Evolutionary conservation across 2,797 vertebrate species (phyloP).

Genomic region (Stomatorhinus walkeri): DNA sequence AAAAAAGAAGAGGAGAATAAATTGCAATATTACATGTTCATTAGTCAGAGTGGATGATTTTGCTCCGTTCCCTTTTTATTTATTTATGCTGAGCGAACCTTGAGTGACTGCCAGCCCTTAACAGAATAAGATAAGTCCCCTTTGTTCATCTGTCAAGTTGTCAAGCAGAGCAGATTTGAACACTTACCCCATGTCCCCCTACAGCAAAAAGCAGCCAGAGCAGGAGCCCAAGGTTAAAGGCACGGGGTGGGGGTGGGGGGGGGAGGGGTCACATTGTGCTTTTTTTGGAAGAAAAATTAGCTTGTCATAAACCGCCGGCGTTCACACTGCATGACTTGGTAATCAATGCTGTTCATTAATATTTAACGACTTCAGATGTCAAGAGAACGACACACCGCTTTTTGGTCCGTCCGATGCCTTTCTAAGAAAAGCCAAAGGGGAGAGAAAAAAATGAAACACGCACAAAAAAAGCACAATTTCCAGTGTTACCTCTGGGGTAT

Average conservation of each 20-base stretch:
- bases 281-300: constrained; percentile 56
- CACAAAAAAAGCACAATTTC: constrained; percentile 40
- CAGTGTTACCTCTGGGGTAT: constrained; percentile 47
- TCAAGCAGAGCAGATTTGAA: constrained; percentile 46
- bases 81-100: constrained; percentile 64
- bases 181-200: constrained; percentile 20
- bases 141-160: constrained; percentile 62
- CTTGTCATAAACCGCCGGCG: constrained; percentile 49
- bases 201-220: constrained; percentile 23
- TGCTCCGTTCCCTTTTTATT: constrained; percentile 57
- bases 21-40: constrained; percentile 43
- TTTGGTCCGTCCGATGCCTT: constrained; percentile 10
- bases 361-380: constrained; percentile 55
- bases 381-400: constrained; percentile 21
- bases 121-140: constrained; percentile 67
- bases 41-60: constrained; percentile 40
- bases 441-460: neutral
- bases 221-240: constrained; percentile 62
- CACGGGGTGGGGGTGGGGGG: constrained; percentile 9
- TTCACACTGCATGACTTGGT: constrained; percentile 46
- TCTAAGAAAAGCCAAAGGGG: constrained; percentile 16
- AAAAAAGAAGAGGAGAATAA: constrained; percentile 41
- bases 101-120: constrained; percentile 68
- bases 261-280: constrained; percentile 51
- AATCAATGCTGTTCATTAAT: constrained; percentile 58